Base-by-base conservation (phyloP, 2,888 invertebrate genomes). In the Argynnis bischoffii region DNA sequence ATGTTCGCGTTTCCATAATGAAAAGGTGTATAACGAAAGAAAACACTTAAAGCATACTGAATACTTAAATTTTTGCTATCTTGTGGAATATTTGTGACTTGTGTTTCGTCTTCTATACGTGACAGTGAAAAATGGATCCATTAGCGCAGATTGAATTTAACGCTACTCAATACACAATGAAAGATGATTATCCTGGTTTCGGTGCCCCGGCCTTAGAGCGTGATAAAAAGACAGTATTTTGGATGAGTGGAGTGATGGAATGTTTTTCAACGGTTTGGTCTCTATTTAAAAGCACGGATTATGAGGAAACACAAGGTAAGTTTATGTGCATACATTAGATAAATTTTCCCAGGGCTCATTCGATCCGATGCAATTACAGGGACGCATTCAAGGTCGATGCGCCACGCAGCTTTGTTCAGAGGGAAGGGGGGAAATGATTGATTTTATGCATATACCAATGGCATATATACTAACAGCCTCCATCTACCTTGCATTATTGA, bases 221-320 rank as follows among this genome's bases (percentile, higher is more conserved):
- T 31, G 84, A 85, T 31, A 95, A 84, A 93, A 95, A 73, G 83
- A 87, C 75, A 94, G 94, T 74, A 50, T 96, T 74, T 68, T 97
- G 97, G 96, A 94, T 97, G 84, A 96, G 95, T 72, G 97, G 98
- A 0, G 94, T 99, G 66, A 92, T 98, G 75, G 97, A 97, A 1
- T 99, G 99, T 81, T 95, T 99, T 81, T 94, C 97, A 71, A 97
- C 98, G 0, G 96, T 99, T 13, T 94, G 97, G 86, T 96, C 96
- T n/a, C 95, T 98, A 76, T 96, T 98, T 68, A 97, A 97, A 84
- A 95, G 96, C 15, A 93, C 95, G 1, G 97, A 76, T 16, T 94
- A 95, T 69, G 96, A 96, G 94, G 95, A 96, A 66, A 47, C 94
- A 95, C 70, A 96, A 96, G 95, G 95, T 95, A 65, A 50, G 60